phyloP scores from a whole-genome alignment of 2,113 vertebrate species.

The Arothron firmamentum region DNA sequence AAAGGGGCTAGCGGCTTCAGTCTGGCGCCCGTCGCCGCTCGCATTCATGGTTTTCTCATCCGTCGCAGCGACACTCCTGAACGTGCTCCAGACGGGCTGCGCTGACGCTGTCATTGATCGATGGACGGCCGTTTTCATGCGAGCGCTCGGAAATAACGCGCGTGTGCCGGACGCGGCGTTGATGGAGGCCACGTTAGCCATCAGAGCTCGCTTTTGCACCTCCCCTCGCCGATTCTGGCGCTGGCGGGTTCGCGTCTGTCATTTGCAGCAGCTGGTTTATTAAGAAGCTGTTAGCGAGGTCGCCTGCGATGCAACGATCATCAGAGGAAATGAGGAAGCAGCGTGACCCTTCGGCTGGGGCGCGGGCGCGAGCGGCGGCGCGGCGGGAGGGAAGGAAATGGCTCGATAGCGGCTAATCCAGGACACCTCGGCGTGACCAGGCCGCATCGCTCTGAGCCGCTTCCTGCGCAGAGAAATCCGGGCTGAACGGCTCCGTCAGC shows the following conservation, averaged over 20 bases:
- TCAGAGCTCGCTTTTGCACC: neutral
- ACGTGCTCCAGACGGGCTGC: too few relatives aligned
- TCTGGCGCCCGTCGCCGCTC: neutral
- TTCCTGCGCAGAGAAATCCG: slow-evolving; percentile 8
- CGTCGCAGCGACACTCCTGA: slow-evolving; percentile 1
- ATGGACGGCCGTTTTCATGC: too few relatives aligned
- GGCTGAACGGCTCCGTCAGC: too few relatives aligned
- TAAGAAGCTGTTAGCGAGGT: too few relatives aligned
- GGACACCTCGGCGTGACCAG: slow-evolving; percentile 62
- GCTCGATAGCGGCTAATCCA: slow-evolving; percentile 59
- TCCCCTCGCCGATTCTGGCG: too few relatives aligned
- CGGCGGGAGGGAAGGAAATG: slow-evolving; percentile 48
- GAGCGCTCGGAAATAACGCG: too few relatives aligned
- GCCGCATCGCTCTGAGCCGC: slow-evolving; percentile 52
- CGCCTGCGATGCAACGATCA: slow-evolving; percentile 18
- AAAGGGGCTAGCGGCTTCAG: slow-evolving; percentile 18
- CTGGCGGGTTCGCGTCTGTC: too few relatives aligned
- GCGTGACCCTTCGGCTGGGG: slow-evolving; percentile 21
- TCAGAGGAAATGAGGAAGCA: slow-evolving; percentile 27
- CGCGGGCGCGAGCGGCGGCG: slow-evolving; percentile 41
- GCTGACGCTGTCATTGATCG: too few relatives aligned
- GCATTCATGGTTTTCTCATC: slow-evolving; percentile 27
- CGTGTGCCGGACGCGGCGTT: too few relatives aligned
- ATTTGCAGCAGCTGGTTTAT: too few relatives aligned
- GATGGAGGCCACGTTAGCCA: too few relatives aligned